Conservation (phyloP, 30 jellyfish, hydroid and myxozoan species). For the Aurelia sp. region DNA sequence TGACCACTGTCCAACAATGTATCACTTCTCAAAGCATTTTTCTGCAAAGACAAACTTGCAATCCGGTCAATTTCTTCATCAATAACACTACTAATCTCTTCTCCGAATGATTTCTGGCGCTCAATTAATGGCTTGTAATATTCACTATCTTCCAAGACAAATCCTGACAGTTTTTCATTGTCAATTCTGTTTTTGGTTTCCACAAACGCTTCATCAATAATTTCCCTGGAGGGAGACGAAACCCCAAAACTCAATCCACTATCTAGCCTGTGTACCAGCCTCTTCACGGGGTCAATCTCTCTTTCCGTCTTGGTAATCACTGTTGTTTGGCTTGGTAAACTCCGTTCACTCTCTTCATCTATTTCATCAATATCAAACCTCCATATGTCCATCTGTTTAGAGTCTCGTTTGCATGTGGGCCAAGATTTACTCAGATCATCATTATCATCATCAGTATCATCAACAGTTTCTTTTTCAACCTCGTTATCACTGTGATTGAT, state of each 20-base stretch:
- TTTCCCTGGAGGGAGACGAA: constrained; percentile 6
- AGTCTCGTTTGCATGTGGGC: constrained; percentile 45
- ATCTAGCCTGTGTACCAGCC: constrained; percentile 58
- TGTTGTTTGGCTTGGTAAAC: background rate
- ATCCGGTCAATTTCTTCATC: constrained; percentile 33
- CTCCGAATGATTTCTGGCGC: constrained; percentile 61
- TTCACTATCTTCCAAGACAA: constrained; percentile 29
- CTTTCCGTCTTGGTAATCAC: background rate
- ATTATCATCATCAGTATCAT: constrained; percentile 29
- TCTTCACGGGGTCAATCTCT: constrained; percentile 19
- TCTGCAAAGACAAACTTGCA: background rate
- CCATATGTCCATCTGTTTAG: constrained; percentile 21
- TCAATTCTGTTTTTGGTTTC: constrained; percentile 27
- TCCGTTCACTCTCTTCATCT: background rate
- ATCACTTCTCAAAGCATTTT: background rate
- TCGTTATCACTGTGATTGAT: constrained; percentile 52
- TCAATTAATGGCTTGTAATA: constrained; percentile 41
- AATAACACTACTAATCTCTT: constrained; percentile 8
- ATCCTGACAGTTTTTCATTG: constrained; percentile 8
- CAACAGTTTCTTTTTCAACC: constrained; percentile 23
- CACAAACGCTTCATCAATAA: constrained; percentile 24
- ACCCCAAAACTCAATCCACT: constrained; percentile 65
- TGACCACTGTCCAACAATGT: constrained; percentile 1
- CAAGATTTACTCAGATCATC: constrained; percentile 43
- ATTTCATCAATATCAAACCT: background rate